Percentiles rank a stretch among this genome's conserved stretches.
These are phyloP conservation scores for Nibea coibor DNA, from an alignment of 2,113 vertebrate genomes.

Conservation along the genomic window DNA sequence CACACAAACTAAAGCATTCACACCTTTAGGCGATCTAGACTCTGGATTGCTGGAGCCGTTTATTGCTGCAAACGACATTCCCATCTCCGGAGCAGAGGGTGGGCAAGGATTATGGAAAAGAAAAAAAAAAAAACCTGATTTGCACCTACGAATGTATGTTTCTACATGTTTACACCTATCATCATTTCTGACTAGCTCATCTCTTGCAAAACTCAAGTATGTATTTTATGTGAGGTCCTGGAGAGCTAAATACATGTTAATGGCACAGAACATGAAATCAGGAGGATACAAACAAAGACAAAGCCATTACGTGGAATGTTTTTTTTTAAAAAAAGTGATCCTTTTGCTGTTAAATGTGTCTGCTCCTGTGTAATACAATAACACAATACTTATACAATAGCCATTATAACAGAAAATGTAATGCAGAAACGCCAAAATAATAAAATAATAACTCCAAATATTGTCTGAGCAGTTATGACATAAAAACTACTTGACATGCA, in stretches of 20 bases:
- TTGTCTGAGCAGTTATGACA: constrained; percentile 24
- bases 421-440: constrained; percentile 10
- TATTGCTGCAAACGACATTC: constrained; percentile 27
- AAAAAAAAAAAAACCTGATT: constrained; percentile 7
- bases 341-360: constrained; percentile 8
- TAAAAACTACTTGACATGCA: constrained; percentile 24
- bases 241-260: constrained; percentile 19
- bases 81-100: constrained; percentile 28
- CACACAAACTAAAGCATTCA: constrained; percentile 52
- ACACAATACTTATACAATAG: constrained; percentile 31
- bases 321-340: neutral
- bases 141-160: constrained; percentile 5
- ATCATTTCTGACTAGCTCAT: neutral
- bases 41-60: constrained; percentile 17
- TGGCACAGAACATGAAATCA: neutral
- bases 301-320: neutral
- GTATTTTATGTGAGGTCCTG: constrained; percentile 1
- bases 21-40: constrained; percentile 33
- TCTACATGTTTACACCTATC: neutral
- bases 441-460: constrained; percentile 28
- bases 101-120: neutral
- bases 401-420: constrained; percentile 12
- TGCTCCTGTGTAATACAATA: neutral
- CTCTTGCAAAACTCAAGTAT: neutral
- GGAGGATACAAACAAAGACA: neutral